Evolutionary conservation across 2,113 vertebrate species (phyloP).

Genomic region (Apodemus speciosus): DNA sequence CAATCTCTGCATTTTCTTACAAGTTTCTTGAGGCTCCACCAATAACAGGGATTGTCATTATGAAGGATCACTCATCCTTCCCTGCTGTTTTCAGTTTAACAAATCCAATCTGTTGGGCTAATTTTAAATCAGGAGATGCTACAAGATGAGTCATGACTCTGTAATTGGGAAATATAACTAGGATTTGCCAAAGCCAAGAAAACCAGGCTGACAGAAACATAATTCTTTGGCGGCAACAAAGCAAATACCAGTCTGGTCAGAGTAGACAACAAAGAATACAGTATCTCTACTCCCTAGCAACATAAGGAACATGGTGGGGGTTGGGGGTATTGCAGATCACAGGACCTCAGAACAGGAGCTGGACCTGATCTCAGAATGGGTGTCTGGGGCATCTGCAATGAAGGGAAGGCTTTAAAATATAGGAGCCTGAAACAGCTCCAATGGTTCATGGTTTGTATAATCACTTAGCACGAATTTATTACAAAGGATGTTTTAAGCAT

Average conservation of each 20-base stretch:
- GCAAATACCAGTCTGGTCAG: constrained; percentile 38
- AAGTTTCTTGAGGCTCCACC: background rate
- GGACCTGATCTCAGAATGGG: background rate
- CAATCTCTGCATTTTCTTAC: background rate
- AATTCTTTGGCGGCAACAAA: constrained; percentile 55
- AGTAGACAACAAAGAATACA: background rate
- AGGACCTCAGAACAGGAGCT: background rate
- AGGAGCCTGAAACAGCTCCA: background rate
- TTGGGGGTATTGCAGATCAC: background rate
- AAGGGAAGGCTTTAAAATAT: background rate
- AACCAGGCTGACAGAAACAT: constrained; percentile 39
- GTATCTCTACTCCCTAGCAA: background rate
- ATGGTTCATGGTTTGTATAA: background rate
- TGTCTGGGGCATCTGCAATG: background rate
- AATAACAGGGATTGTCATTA: background rate
- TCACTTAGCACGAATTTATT: background rate
- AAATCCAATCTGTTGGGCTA: constrained; percentile 66
- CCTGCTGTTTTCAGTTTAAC: constrained; percentile 31
- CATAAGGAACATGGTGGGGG: background rate
- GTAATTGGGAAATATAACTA: constrained; percentile 72
- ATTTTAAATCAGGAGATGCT: constrained; percentile 69
- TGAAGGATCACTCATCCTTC: constrained; percentile 25
- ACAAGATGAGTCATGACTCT: constrained; percentile 63
- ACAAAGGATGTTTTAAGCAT: background rate
- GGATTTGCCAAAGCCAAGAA: constrained; percentile 64